Conservation (phyloP, 2,113 vertebrate species). For the Menidia beryllina region DNA sequence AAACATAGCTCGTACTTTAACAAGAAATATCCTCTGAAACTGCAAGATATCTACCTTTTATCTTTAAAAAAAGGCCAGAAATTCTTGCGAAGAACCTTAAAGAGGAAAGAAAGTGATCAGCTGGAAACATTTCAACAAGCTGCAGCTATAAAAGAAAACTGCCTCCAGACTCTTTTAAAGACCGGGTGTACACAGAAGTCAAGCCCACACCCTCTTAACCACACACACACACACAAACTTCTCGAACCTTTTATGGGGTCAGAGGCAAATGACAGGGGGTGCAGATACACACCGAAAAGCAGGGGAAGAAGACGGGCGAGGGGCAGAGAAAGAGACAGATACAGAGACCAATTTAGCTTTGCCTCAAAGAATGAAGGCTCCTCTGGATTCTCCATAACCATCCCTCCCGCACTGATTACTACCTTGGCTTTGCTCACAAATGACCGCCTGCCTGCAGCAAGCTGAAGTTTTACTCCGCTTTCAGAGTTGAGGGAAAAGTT, state of each 20-base stretch:
- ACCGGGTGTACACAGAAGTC: conserved; percentile 35
- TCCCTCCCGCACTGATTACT: conserved; percentile 71
- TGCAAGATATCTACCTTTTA: background rate
- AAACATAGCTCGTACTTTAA: background rate
- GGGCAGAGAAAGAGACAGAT: conserved; percentile 21
- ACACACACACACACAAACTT: conserved; percentile 45
- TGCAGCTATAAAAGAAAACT: background rate
- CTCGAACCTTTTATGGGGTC: conserved; percentile 36
- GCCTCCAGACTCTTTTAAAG: conserved; percentile 38
- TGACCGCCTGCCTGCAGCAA: conserved; percentile 18
- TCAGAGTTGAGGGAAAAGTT: conserved; percentile 51
- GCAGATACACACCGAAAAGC: conserved; percentile 9
- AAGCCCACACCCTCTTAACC: conserved; percentile 60
- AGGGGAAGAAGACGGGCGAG: conserved; percentile 5
- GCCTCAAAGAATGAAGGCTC: conserved; percentile 56
- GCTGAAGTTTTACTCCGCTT: conserved; percentile 21
- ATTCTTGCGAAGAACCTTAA: background rate
- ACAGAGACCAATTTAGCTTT: conserved; percentile 63
- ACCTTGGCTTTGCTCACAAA: conserved; percentile 53
- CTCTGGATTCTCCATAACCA: conserved; percentile 74
- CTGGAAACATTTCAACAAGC: conserved; percentile 2
- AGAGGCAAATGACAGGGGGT: conserved; percentile 14
- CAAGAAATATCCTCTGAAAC: background rate
- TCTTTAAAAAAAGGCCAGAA: background rate
- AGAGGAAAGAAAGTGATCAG: background rate